A percentile compares a stretch with the other conserved stretches of the same genome.
Evolutionary conservation across 2,113 vertebrate species (phyloP).

Genomic region (Microtus oregoni): DNA sequence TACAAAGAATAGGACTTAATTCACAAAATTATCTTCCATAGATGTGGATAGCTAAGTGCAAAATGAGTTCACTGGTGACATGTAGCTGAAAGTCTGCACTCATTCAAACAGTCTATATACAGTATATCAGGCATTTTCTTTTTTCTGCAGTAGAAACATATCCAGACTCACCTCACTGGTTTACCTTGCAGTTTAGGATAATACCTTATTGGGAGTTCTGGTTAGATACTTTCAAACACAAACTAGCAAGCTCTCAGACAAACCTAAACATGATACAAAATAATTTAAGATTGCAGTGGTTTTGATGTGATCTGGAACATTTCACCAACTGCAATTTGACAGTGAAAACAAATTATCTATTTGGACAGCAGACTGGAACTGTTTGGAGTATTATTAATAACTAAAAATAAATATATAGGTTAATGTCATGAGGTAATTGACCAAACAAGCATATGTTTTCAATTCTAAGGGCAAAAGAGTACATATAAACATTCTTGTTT

Average conservation of each 20-base stretch:
- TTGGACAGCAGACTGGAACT: background rate
- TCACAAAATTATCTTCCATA: background rate
- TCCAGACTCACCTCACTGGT: background rate
- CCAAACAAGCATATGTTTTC: slow-evolving; percentile 44
- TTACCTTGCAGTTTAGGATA: background rate
- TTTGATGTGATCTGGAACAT: slow-evolving; percentile 57
- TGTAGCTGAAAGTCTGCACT: background rate
- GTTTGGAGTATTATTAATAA: slow-evolving; percentile 11
- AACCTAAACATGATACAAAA: background rate
- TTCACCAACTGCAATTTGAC: background rate
- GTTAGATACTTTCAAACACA: background rate
- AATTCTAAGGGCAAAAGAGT: slow-evolving; percentile 56
- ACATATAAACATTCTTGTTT: slow-evolving; percentile 19
- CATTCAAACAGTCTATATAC: background rate
- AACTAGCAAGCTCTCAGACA: slow-evolving; percentile 2
- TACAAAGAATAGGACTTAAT: background rate
- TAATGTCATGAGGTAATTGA: slow-evolving; percentile 25
- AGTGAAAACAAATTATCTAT: slow-evolving; percentile 53
- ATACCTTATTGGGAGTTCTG: background rate
- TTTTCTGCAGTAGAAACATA: background rate
- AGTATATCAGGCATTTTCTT: background rate
- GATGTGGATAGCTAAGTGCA: background rate
- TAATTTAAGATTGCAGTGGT: background rate
- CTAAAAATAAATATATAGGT: slow-evolving; percentile 41
- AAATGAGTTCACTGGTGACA: background rate